Conservation (phyloP, 2,888 invertebrate species). For the Leucania comma region DNA sequence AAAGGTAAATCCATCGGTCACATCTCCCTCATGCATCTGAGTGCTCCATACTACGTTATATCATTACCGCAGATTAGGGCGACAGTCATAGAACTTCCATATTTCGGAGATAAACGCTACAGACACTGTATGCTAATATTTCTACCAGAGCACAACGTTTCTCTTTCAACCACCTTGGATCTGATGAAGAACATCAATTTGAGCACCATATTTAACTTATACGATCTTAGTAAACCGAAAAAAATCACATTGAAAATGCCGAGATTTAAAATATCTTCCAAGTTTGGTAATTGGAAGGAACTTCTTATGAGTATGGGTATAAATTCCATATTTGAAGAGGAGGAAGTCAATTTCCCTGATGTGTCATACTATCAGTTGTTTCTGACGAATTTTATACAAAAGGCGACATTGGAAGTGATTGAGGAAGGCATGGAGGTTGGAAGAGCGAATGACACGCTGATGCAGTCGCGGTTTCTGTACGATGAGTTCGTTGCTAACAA, state of each 20-base stretch:
- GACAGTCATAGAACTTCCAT: slow-evolving; percentile 80
- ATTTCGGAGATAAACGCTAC: slow-evolving; percentile 68
- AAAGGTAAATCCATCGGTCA: slow-evolving; percentile 74
- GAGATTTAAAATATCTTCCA: slow-evolving; percentile 90
- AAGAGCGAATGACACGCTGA: slow-evolving; percentile 70
- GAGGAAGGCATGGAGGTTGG: slow-evolving; percentile 82
- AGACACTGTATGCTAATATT: slow-evolving; percentile 92
- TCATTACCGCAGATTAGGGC: slow-evolving; percentile 71
- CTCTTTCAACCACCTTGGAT: slow-evolving; percentile 84
- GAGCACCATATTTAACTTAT: slow-evolving; percentile 82
- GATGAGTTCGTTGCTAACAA: slow-evolving; percentile 75
- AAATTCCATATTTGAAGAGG: slow-evolving; percentile 75
- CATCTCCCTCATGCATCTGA: slow-evolving; percentile 79
- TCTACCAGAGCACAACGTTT: slow-evolving; percentile 88
- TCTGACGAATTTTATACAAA: slow-evolving; percentile 82
- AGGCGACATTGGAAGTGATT: slow-evolving; percentile 82
- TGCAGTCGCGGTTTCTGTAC: slow-evolving; percentile 69
- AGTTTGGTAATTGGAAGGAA: slow-evolving; percentile 85
- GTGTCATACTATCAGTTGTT: slow-evolving; percentile 74
- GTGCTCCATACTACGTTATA: slow-evolving; percentile 69
- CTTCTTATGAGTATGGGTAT: slow-evolving; percentile 83
- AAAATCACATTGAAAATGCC: slow-evolving; percentile 91
- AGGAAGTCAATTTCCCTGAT: slow-evolving; percentile 73
- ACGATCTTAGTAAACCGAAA: slow-evolving; percentile 78
- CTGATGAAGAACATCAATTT: slow-evolving; percentile 85